Base-by-base conservation (phyloP, 2,888 invertebrate genomes). In the Ennomos quercinarius region DNA sequence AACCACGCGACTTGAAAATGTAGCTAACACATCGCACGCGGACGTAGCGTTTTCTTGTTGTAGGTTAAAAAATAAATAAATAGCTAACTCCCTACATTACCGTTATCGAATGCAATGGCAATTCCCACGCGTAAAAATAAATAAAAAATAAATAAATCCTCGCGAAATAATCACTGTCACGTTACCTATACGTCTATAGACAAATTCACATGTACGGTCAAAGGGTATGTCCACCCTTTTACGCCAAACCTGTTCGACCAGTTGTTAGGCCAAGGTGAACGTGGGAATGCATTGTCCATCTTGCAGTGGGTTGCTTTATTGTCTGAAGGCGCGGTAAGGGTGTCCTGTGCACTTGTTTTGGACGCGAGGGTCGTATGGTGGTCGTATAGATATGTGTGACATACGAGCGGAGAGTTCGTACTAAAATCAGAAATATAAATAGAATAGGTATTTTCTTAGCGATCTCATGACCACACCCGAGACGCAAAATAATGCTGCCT, bases 211-310 rank as follows among this genome's bases (percentile, higher is more conserved):
- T 27, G 4, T 53, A 57, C 65, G 64, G 68, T 58, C 70, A 78
- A 83, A 81, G 86, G 87, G 84, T 78, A 73, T 81, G 84, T 81
- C 84, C 85, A 75, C 72, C 65, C 63, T 65, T 64, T 55, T 35
- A 41, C 38, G 47, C 34, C 10, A 83, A 89, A 90, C 90, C 84
- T 72, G 89, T 90, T 80, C 85, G 85, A 87, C 87, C 87, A 74
- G 83, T 84, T 34, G 9, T 11, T 11, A 13, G 8, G 27, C 36
- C 37, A 41, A 46, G 35, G 62, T 70, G 36, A 49, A 40, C 83
- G 86, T 89, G 89, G 81, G 89, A 90, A 91, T 68, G 83, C 83
- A 50, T 60, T 60, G 60, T 61, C 60, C 60, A 52, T 55, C 53
- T 86, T 87, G 85, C 86, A 86, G 86, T 35, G 11, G 42, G 80